These are phyloP conservation scores for Acrocephalus scirpaceus DNA, from an alignment of 2,797 vertebrate genomes.

Conservation along the genomic window DNA sequence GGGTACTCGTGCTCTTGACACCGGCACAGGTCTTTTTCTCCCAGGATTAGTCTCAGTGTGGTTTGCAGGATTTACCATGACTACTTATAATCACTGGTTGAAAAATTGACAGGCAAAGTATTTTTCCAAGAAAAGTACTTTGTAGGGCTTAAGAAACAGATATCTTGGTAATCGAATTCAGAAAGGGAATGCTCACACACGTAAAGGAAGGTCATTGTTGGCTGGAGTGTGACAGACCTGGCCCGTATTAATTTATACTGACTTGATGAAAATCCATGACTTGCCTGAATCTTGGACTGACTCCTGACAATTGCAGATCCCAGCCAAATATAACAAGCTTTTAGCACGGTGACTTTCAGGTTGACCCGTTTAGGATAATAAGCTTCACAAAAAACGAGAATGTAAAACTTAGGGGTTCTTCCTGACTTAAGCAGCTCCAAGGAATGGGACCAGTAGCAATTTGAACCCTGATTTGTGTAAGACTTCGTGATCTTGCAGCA, in stretches of 20 bases:
- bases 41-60: constrained; percentile 30
- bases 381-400: background rate
- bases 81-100: constrained; percentile 14
- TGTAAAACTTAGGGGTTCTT: background rate
- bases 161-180: constrained; percentile 9
- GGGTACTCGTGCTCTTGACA: background rate
- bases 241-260: background rate
- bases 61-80: constrained; percentile 47
- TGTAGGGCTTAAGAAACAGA: constrained; percentile 31
- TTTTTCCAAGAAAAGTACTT: constrained; percentile 33
- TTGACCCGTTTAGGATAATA: constrained; percentile 18
- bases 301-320: constrained; percentile 30
- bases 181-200: background rate
- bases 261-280: constrained; percentile 33
- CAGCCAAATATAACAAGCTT: constrained; percentile 48
- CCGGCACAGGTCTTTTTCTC: background rate
- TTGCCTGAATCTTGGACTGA: background rate
- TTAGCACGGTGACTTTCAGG: background rate
- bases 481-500: background rate
- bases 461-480: background rate
- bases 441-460: background rate
- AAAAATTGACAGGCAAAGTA: constrained; percentile 38
- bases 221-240: constrained; percentile 24
- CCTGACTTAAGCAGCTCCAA: background rate
- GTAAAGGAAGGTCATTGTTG: constrained; percentile 21